Conservation (phyloP, 2,113 vertebrate genomes). For the Narcine bancroftii region DNA sequence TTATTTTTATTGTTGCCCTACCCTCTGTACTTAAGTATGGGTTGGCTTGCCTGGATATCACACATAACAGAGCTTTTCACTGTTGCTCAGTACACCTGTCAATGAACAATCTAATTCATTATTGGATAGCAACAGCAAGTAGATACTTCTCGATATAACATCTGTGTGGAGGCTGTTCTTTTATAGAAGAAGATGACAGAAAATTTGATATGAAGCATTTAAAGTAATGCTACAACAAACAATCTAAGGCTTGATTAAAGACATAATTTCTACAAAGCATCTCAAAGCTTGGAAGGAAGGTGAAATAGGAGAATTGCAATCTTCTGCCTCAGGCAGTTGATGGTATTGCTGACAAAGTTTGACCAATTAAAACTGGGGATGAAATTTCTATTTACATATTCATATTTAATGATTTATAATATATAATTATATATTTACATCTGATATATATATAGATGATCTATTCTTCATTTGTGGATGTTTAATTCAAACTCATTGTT, state of each 20-base stretch:
- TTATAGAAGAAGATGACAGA: too few species aligned
- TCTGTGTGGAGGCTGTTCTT: too few species aligned
- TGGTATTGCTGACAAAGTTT: background rate
- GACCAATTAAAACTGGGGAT: background rate
- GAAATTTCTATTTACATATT: conserved; percentile 3
- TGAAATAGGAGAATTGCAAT: background rate
- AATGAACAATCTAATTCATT: too few species aligned
- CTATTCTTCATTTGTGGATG: background rate
- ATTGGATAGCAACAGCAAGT: too few species aligned
- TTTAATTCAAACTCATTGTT: background rate
- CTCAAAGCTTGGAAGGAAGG: background rate
- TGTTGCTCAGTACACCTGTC: too few species aligned
- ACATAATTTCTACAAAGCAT: background rate
- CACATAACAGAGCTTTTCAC: too few species aligned
- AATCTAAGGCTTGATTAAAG: background rate
- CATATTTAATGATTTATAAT: conserved; percentile 26
- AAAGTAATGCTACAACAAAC: too few species aligned
- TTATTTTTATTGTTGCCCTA: too few species aligned
- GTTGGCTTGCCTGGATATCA: too few species aligned
- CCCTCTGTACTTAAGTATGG: too few species aligned
- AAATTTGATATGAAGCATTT: too few species aligned
- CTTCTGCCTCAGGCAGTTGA: background rate
- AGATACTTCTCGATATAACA: too few species aligned
- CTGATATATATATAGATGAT: background rate
- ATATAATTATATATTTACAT: conserved; percentile 21